phyloP scores from a whole-genome alignment of 1,140 invertebrate genomes.

The Pectinophora gossypiella region DNA sequence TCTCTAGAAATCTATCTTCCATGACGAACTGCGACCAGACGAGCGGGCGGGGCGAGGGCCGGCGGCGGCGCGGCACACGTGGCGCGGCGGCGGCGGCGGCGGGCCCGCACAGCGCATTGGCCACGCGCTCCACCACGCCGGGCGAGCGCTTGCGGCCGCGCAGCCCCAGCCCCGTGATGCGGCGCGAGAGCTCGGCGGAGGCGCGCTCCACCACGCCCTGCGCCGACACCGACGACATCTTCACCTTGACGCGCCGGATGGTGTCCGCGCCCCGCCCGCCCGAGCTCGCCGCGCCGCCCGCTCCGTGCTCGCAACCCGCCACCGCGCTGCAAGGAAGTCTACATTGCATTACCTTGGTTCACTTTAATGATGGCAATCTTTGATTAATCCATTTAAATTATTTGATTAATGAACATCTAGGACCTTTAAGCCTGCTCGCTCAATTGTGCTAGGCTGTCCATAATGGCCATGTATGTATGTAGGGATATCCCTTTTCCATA shows the following conservation, averaged over 20 bases:
- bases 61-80: slow-evolving; percentile 44
- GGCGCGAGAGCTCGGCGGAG: slow-evolving; percentile 89
- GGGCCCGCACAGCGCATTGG: slow-evolving; percentile 86
- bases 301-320: slow-evolving; percentile 61
- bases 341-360: not conserved
- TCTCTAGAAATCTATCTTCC: slow-evolving; percentile 88
- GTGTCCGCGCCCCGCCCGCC: slow-evolving; percentile 49
- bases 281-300: slow-evolving; percentile 29
- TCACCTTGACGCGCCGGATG: slow-evolving; percentile 71
- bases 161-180: slow-evolving; percentile 89
- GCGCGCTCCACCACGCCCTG: slow-evolving; percentile 91
- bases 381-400: too few relatives aligned
- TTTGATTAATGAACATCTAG: too few relatives aligned
- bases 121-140: slow-evolving; percentile 88
- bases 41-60: slow-evolving; percentile 63
- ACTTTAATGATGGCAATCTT: too few relatives aligned
- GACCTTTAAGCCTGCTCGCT: too few relatives aligned
- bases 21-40: slow-evolving; percentile 86
- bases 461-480: too few relatives aligned
- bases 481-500: too few relatives aligned
- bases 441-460: too few relatives aligned
- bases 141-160: slow-evolving; percentile 80
- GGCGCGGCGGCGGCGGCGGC: slow-evolving; percentile 40
- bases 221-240: slow-evolving; percentile 80
- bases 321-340: slow-evolving; percentile 36